phyloP scores from a whole-genome alignment of 2,888 invertebrate species.

The Esperia sulphurella region DNA sequence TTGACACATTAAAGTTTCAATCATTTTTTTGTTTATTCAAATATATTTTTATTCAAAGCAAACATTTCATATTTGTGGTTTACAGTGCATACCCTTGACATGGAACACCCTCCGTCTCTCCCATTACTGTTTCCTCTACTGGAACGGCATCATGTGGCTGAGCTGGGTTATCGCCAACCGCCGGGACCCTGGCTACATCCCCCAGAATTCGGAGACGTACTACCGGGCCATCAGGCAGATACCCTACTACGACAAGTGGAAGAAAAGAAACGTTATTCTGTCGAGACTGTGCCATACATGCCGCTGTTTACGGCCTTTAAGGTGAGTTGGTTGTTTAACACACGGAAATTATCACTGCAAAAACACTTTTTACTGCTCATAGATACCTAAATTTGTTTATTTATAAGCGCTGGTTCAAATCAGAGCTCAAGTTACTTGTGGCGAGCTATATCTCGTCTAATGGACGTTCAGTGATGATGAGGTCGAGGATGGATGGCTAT shows the following conservation, averaged over 20 bases:
- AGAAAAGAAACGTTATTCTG: slow-evolving; percentile 89
- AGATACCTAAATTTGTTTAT: too few relatives aligned
- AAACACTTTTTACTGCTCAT: too few relatives aligned
- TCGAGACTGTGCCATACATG: slow-evolving; percentile 95
- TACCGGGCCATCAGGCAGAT: slow-evolving; percentile 94
- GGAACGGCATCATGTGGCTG: slow-evolving; percentile 96
- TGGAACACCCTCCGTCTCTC: slow-evolving; percentile 93
- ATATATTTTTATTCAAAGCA: too few relatives aligned
- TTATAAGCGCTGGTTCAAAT: too few relatives aligned
- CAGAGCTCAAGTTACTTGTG: too few relatives aligned
- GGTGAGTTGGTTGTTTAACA: slow-evolving; percentile 57
- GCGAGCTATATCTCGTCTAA: too few relatives aligned
- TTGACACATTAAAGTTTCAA: too few relatives aligned
- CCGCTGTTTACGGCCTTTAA: slow-evolving; percentile 89
- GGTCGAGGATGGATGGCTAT: too few relatives aligned
- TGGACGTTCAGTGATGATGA: too few relatives aligned
- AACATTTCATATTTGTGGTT: neutral
- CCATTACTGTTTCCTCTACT: slow-evolving; percentile 93
- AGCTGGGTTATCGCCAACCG: slow-evolving; percentile 94
- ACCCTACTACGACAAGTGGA: slow-evolving; percentile 95
- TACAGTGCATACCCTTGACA: slow-evolving; percentile 91
- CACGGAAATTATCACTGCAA: too few relatives aligned
- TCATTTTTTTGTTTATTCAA: too few relatives aligned
- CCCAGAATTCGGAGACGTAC: slow-evolving; percentile 93
- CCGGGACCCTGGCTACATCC: slow-evolving; percentile 93